phyloP scores from a whole-genome alignment of 1,140 invertebrate species.

The Heliconius himera region DNA sequence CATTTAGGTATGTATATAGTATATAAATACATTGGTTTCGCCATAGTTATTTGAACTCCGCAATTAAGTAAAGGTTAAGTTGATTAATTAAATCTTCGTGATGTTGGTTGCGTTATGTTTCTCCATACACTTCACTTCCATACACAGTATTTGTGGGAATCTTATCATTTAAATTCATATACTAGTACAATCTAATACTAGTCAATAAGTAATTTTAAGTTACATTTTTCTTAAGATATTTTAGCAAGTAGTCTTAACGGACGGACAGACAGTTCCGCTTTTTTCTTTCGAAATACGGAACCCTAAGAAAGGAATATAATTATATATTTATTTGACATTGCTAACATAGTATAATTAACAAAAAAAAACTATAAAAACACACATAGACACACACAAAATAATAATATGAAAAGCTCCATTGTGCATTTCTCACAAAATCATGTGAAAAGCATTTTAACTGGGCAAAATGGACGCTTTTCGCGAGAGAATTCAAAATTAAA shows the following conservation, averaged over 20 bases:
- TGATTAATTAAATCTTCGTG: constrained; percentile 55
- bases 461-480: constrained; percentile 53
- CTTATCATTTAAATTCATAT: constrained; percentile 3
- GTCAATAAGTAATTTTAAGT: too few species aligned
- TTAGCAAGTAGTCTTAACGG: too few species aligned
- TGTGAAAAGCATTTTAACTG: not conserved
- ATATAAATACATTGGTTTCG: not conserved
- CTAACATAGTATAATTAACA: too few species aligned
- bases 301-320: too few species aligned
- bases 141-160: constrained; percentile 14
- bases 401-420: not conserved
- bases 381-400: too few species aligned
- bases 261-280: too few species aligned
- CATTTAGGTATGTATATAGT: too few species aligned
- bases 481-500: constrained; percentile 47
- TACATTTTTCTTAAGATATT: too few species aligned
- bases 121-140: constrained; percentile 47
- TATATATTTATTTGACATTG: too few species aligned
- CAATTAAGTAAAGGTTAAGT: constrained; percentile 33
- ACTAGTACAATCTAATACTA: not conserved
- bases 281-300: too few species aligned
- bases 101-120: constrained; percentile 44
- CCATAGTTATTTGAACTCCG: not conserved
- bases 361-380: too few species aligned
- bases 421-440: too few species aligned